Evolutionary conservation across 2,113 vertebrate genomes (phyloP).

Genomic region (Apodemus sylvaticus): DNA sequence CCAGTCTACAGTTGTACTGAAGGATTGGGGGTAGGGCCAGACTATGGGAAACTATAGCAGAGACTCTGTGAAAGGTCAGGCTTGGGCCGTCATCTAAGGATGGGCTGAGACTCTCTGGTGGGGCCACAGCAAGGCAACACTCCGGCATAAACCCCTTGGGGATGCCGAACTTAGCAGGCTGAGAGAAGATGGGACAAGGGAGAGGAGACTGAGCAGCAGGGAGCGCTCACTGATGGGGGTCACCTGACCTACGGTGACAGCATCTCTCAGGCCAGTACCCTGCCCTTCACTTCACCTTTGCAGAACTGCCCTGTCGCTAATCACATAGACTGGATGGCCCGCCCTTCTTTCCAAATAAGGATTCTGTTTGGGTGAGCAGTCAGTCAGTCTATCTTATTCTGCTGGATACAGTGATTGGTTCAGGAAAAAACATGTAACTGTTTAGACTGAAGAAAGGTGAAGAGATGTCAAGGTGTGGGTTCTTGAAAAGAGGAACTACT

Average conservation of each 20-base stretch:
- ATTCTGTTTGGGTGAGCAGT: not conserved
- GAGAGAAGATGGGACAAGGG: not conserved
- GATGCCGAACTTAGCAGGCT: not conserved
- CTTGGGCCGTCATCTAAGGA: not conserved
- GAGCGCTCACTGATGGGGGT: not conserved
- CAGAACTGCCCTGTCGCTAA: not conserved
- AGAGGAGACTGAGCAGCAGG: not conserved
- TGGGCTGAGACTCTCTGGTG: too few relatives aligned
- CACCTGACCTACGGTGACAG: not conserved
- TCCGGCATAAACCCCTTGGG: too few relatives aligned
- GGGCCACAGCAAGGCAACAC: not conserved
- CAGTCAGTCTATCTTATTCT: not conserved
- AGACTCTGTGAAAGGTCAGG: not conserved
- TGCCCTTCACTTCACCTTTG: not conserved
- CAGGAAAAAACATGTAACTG: not conserved
- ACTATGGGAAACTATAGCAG: not conserved
- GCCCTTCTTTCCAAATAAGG: not conserved
- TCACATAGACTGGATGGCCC: too few relatives aligned
- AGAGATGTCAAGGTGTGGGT: not conserved
- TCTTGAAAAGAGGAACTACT: not conserved
- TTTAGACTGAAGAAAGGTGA: not conserved
- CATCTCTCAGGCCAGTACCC: fast-evolving
- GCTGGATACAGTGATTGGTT: not conserved
- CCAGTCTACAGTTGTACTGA: not conserved
- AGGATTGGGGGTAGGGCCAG: not conserved